Conservation (phyloP, 2,113 vertebrate species). For the Fulmarus glacialis region DNA sequence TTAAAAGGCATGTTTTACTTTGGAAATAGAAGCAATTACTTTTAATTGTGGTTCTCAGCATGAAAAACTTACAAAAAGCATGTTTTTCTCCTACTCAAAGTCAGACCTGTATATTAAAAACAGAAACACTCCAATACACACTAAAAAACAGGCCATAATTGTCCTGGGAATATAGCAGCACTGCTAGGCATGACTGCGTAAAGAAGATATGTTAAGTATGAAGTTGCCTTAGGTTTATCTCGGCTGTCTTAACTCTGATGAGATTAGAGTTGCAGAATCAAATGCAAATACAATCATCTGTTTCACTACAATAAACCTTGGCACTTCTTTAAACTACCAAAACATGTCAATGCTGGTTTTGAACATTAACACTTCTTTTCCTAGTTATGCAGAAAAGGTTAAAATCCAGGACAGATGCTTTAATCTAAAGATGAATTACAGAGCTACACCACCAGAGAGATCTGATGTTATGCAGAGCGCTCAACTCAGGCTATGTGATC, state of each 20-base stretch:
- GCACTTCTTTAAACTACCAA: not conserved
- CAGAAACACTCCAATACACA: not conserved
- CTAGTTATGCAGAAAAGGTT: not conserved
- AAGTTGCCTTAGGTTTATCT: conserved; percentile 13
- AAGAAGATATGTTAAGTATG: not conserved
- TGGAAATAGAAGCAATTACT: conserved; percentile 45
- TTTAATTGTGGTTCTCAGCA: conserved; percentile 59
- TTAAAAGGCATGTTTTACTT: conserved; percentile 28
- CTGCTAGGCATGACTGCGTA: not conserved
- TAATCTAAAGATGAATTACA: not conserved
- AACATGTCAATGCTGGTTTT: not conserved
- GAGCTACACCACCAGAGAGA: not conserved
- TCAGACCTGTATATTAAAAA: conserved; percentile 11
- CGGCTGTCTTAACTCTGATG: not conserved
- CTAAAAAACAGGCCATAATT: not conserved
- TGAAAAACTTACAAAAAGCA: not conserved
- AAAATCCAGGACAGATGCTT: not conserved
- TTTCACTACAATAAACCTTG: not conserved
- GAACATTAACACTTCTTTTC: not conserved
- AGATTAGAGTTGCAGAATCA: conserved; percentile 25
- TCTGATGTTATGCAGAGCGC: not conserved
- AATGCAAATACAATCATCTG: not conserved
- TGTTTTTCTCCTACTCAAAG: conserved; percentile 11
- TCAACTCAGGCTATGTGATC: accelerated
- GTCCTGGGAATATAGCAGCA: not conserved